Percentiles rank a stretch among this genome's conserved stretches.
These are phyloP conservation scores for Drosophila lutescens DNA, from an alignment of 2,888 invertebrate species.

Conservation along the genomic window DNA sequence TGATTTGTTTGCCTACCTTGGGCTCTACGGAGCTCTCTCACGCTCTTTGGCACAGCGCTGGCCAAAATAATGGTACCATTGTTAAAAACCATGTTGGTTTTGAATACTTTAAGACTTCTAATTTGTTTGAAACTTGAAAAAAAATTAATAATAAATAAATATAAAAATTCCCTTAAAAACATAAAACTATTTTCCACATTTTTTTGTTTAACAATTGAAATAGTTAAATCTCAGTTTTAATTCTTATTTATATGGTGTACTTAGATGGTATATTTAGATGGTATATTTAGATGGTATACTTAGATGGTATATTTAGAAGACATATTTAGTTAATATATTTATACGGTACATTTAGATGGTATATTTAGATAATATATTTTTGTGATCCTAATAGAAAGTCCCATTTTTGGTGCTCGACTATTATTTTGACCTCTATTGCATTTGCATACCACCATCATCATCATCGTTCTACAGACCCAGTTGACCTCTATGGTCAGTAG, in stretches of 20 bases:
- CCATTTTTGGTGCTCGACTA: background rate
- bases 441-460: background rate
- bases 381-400: background rate
- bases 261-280: too few species aligned
- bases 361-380: too few species aligned
- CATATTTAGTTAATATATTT: too few species aligned
- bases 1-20: slow-evolving; percentile 65
- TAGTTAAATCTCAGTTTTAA: too few species aligned
- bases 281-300: too few species aligned
- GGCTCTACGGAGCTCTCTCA: slow-evolving; percentile 20
- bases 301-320: too few species aligned
- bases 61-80: background rate
- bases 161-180: too few species aligned
- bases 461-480: slow-evolving; percentile 4
- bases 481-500: slow-evolving; percentile 25
- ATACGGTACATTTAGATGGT: too few species aligned
- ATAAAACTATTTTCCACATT: too few species aligned
- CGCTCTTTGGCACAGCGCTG: slow-evolving; percentile 4
- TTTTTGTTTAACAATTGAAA: too few species aligned
- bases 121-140: background rate
- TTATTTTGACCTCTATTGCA: background rate
- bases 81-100: background rate
- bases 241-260: too few species aligned
- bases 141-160: too few species aligned
- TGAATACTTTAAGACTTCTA: background rate